A percentile compares a stretch with the other conserved stretches of the same genome.
phyloP scores from a whole-genome alignment of 2,888 invertebrate genomes.

The Drosophila borborema region DNA sequence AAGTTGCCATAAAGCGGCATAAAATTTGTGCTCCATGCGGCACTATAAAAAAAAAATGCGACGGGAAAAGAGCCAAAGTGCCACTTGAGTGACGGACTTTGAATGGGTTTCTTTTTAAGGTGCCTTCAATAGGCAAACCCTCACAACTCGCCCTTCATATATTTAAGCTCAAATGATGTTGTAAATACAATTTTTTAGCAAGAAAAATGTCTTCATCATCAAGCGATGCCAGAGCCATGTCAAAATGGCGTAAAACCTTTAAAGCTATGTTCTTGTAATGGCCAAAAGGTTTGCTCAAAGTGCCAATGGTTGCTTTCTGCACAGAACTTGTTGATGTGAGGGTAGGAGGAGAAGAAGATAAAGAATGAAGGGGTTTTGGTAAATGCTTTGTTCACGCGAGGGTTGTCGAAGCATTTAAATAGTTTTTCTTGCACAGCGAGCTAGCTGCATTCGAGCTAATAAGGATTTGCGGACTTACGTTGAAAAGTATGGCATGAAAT shows the following conservation, averaged over 20 bases:
- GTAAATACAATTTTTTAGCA: slow-evolving; percentile 76
- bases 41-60: slow-evolving; percentile 34
- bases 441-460: slow-evolving; percentile 12
- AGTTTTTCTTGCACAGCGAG: slow-evolving; percentile 10
- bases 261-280: slow-evolving; percentile 26
- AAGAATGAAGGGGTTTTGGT: neutral
- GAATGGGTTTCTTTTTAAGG: slow-evolving; percentile 54
- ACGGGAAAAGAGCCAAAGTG: slow-evolving; percentile 40
- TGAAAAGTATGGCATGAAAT: neutral
- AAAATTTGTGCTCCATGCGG: slow-evolving; percentile 53
- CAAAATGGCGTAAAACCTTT: slow-evolving; percentile 55
- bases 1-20: slow-evolving; percentile 76
- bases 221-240: slow-evolving; percentile 44
- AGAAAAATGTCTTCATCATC: slow-evolving; percentile 76
- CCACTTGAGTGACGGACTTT: slow-evolving; percentile 72
- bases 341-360: too few species aligned
- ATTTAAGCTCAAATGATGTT: slow-evolving; percentile 75
- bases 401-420: slow-evolving; percentile 10
- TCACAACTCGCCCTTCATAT: neutral
- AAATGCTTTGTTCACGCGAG: slow-evolving; percentile 36
- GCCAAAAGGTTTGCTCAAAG: slow-evolving; percentile 69
- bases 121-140: slow-evolving; percentile 32
- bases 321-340: neutral
- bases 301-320: slow-evolving; percentile 68
- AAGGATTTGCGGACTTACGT: slow-evolving; percentile 1